These are phyloP conservation scores for Stegodyphus mimosarum DNA, from an alignment of 1,140 invertebrate species.

Conservation along the genomic window DNA sequence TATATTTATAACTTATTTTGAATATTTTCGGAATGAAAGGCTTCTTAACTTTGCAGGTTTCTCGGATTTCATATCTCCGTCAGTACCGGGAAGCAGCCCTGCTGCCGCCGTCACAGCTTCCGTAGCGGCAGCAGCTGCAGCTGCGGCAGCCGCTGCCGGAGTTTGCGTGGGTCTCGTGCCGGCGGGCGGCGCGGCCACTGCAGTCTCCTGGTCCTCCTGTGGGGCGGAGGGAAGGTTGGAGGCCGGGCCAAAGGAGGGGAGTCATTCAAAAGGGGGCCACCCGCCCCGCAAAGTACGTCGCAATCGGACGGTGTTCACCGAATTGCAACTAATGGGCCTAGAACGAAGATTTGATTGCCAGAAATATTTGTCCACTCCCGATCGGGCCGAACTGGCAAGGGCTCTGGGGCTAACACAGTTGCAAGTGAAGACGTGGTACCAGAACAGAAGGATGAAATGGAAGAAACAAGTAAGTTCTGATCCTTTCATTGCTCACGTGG, in stretches of 20 bases:
- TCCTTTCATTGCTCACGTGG: neutral
- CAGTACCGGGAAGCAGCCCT: neutral
- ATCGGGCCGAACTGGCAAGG: conserved; percentile 92
- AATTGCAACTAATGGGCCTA: conserved; percentile 92
- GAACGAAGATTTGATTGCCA: conserved; percentile 96
- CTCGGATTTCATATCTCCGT: neutral
- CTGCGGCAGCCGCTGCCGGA: conserved; percentile 18
- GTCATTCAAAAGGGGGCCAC: neutral
- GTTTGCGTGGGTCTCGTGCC: conserved; percentile 35
- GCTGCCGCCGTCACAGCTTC: conserved; percentile 21
- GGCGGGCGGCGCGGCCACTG: conserved; percentile 8
- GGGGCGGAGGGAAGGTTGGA: neutral
- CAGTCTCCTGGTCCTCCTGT: conserved; percentile 26
- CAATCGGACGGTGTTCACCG: conserved; percentile 93
- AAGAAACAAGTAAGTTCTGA: conserved; percentile 80
- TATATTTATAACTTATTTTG: too few relatives aligned
- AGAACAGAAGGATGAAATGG: conserved; percentile 96
- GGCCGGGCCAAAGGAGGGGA: conserved; percentile 10
- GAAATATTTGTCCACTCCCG: conserved; percentile 95
- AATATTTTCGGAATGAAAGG: neutral
- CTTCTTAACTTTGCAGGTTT: conserved; percentile 8
- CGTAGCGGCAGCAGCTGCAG: conserved; percentile 15
- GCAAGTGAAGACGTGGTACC: conserved; percentile 91
- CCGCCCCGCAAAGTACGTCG: conserved; percentile 61
- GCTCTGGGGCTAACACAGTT: conserved; percentile 94